Evolutionary conservation across 2,888 invertebrate genomes (phyloP).

Genomic region (Eupithecia insigniata): DNA sequence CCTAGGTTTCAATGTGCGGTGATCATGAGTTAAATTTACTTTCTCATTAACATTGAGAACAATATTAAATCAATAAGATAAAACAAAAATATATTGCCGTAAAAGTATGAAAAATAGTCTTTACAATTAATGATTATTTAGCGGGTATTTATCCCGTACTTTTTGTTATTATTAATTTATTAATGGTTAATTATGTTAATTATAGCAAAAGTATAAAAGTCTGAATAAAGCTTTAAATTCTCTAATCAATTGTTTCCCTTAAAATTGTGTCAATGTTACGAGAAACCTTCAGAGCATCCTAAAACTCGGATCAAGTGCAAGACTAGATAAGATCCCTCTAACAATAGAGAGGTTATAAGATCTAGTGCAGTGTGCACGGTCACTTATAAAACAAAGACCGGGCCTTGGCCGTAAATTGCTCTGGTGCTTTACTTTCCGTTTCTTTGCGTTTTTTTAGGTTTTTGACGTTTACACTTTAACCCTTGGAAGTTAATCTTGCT

Average conservation of each 20-base stretch:
- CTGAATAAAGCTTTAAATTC: too few species aligned
- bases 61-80: too few species aligned
- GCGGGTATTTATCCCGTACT: too few species aligned
- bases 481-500: background rate
- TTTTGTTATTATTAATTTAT: too few species aligned
- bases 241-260: background rate
- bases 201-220: too few species aligned
- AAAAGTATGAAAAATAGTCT: too few species aligned
- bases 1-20: background rate
- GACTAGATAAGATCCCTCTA: slow-evolving; percentile 3
- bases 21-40: background rate
- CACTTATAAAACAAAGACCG: slow-evolving; percentile 38
- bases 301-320: slow-evolving; percentile 22
- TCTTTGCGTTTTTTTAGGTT: slow-evolving; percentile 36
- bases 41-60: background rate
- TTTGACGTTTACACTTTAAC: slow-evolving; percentile 1
- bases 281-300: slow-evolving; percentile 10
- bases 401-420: slow-evolving; percentile 41
- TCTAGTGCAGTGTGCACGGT: slow-evolving; percentile 37
- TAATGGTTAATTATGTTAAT: too few species aligned
- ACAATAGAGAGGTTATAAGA: slow-evolving; percentile 33
- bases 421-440: slow-evolving; percentile 58
- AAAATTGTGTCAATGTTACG: slow-evolving; percentile 9
- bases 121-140: too few species aligned
- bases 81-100: too few species aligned